A percentile compares a stretch with the other conserved stretches of the same genome.
These are phyloP conservation scores for Lampropteryx suffumata DNA, from an alignment of 2,888 invertebrate genomes.

Conservation along the genomic window DNA sequence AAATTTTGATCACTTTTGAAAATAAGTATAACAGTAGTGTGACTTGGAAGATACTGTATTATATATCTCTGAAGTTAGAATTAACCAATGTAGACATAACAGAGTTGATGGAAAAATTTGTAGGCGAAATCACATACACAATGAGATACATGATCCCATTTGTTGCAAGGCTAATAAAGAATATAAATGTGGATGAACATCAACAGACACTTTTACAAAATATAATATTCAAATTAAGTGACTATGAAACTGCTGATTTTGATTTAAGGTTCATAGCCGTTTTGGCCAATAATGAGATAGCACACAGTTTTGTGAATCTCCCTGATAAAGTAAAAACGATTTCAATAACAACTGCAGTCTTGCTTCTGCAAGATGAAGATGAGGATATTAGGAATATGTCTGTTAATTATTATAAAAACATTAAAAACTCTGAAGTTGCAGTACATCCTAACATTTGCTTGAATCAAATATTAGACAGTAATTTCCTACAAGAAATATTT, in stretches of 20 bases:
- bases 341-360: conserved; percentile 63
- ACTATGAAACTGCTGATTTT: conserved; percentile 58
- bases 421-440: conserved; percentile 34
- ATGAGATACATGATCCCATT: conserved; percentile 63
- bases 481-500: conserved; percentile 51
- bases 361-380: conserved; percentile 81
- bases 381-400: conserved; percentile 70
- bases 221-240: conserved; percentile 50
- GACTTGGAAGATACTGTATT: conserved; percentile 61
- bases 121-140: conserved; percentile 46
- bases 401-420: conserved; percentile 55
- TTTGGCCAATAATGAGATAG: conserved; percentile 66
- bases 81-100: conserved; percentile 37
- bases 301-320: conserved; percentile 44
- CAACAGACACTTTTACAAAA: conserved; percentile 43
- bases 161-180: conserved; percentile 46
- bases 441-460: conserved; percentile 63
- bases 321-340: conserved; percentile 54
- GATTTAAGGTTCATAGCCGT: conserved; percentile 67
- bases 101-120: conserved; percentile 37
- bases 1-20: conserved; percentile 46
- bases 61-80: conserved; percentile 49
- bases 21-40: conserved; percentile 44
- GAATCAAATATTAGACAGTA: conserved; percentile 47
- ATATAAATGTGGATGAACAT: conserved; percentile 27